Evolutionary conservation across 53 echinoderm and acorn worm species (phyloP).

Genomic region (Stichopus horrens): DNA sequence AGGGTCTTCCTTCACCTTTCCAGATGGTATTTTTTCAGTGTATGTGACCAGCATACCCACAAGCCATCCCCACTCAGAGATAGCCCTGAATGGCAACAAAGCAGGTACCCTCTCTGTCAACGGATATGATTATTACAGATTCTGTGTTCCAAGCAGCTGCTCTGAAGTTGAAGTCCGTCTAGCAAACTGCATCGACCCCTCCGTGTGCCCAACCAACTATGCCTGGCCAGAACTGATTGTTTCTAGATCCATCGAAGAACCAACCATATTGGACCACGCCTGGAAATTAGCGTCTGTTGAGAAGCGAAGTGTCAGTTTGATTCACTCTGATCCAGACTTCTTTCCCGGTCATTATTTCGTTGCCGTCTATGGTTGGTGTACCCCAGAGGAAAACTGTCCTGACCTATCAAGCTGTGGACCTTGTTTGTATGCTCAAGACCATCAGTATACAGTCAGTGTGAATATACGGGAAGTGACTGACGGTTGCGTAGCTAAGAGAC

Average conservation of each 20-base stretch:
- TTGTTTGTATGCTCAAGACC: constrained; percentile 67
- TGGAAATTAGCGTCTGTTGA: constrained; percentile 81
- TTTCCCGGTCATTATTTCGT: constrained; percentile 85
- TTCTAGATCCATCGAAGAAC: constrained; percentile 71
- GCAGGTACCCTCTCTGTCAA: constrained; percentile 27
- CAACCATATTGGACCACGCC: constrained; percentile 77
- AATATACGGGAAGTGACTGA: constrained; percentile 50
- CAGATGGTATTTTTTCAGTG: constrained; percentile 73
- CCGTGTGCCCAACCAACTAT: constrained; percentile 70
- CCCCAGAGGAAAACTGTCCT: constrained; percentile 61
- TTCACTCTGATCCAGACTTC: constrained; percentile 69
- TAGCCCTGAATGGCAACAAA: constrained; percentile 11
- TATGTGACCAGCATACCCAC: constrained; percentile 51
- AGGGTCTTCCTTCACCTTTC: background rate
- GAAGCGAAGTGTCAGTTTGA: constrained; percentile 62
- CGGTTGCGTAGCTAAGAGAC: constrained; percentile 59
- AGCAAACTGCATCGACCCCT: constrained; percentile 69
- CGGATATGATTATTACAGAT: constrained; percentile 73
- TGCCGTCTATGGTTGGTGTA: constrained; percentile 93
- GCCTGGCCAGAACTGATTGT: constrained; percentile 88
- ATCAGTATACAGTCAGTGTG: constrained; percentile 56
- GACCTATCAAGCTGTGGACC: constrained; percentile 77
- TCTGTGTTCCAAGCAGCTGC: constrained; percentile 75
- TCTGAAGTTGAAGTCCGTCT: constrained; percentile 61
- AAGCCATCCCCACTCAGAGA: constrained; percentile 72